A percentile compares a stretch with the other conserved stretches of the same genome.
phyloP scores from a whole-genome alignment of 2,888 invertebrate species.

The Dasysyrphus tricinctus region DNA sequence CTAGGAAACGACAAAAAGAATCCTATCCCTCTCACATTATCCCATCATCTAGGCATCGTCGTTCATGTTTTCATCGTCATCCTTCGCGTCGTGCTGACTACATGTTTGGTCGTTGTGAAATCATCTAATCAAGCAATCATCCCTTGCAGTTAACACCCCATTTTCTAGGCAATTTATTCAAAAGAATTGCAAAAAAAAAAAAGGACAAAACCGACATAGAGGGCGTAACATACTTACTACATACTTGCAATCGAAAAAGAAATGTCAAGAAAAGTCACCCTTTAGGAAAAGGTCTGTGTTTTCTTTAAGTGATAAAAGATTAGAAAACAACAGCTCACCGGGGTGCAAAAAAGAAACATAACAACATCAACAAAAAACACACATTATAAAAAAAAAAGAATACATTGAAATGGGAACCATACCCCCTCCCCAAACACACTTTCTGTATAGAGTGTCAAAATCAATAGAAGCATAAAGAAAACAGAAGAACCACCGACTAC shows the following conservation, averaged over 20 bases:
- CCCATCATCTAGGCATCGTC: neutral
- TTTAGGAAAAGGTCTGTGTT: constrained; percentile 53
- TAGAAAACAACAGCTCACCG: constrained; percentile 47
- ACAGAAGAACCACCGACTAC: constrained; percentile 11
- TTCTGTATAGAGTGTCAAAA: constrained; percentile 58
- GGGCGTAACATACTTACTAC: constrained; percentile 26
- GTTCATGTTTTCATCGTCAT: neutral
- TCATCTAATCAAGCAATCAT: constrained; percentile 77
- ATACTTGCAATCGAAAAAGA: constrained; percentile 27
- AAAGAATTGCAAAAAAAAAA: constrained; percentile 43
- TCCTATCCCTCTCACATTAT: constrained; percentile 8
- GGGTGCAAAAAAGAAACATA: constrained; percentile 22
- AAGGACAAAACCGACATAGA: constrained; percentile 25
- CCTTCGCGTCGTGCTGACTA: neutral
- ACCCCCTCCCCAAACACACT: neutral
- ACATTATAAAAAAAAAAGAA: constrained; percentile 33
- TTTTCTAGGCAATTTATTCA: constrained; percentile 62
- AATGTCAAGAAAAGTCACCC: constrained; percentile 48
- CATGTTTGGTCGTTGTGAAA: constrained; percentile 67
- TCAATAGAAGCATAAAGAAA: constrained; percentile 50
- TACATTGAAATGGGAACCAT: constrained; percentile 38
- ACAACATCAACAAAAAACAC: constrained; percentile 30
- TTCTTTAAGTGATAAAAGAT: constrained; percentile 59
- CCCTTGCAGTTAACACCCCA: constrained; percentile 73
- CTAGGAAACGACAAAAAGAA: constrained; percentile 44